phyloP scores from a whole-genome alignment of 2,888 invertebrate genomes.

The Frankliniella fusca region DNA sequence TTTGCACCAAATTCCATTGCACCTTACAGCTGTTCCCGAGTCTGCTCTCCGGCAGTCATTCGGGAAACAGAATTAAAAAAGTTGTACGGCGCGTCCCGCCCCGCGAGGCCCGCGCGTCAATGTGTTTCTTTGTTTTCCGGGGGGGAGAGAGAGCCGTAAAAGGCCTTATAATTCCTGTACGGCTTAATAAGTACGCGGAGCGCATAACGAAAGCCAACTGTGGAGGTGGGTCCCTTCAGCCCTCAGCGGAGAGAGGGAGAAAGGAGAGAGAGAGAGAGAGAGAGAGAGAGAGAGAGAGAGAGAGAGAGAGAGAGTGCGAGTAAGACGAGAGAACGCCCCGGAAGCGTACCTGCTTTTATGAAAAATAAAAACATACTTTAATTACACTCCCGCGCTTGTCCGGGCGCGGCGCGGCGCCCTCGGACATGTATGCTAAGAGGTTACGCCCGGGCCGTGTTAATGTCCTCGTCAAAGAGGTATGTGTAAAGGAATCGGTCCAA shows the following conservation, averaged over 20 bases:
- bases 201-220: not conserved
- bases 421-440: not conserved
- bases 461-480: not conserved
- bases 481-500: not conserved
- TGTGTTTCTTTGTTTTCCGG: not conserved
- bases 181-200: not conserved
- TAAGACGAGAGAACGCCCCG: no score
- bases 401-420: not conserved
- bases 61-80: not conserved
- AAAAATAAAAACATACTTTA: constrained; percentile 10
- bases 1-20: no score
- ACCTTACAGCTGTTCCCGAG: no score
- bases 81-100: not conserved
- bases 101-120: not conserved
- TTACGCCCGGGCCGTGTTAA: not conserved
- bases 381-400: not conserved
- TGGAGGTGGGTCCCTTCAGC: not conserved
- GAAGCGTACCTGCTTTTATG: not conserved
- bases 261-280: no score
- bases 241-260: not conserved
- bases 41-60: not conserved
- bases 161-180: not conserved
- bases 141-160: not conserved
- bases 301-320: no score
- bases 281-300: no score